phyloP scores from a whole-genome alignment of 2,888 invertebrate genomes.

The Catocala sponsa region DNA sequence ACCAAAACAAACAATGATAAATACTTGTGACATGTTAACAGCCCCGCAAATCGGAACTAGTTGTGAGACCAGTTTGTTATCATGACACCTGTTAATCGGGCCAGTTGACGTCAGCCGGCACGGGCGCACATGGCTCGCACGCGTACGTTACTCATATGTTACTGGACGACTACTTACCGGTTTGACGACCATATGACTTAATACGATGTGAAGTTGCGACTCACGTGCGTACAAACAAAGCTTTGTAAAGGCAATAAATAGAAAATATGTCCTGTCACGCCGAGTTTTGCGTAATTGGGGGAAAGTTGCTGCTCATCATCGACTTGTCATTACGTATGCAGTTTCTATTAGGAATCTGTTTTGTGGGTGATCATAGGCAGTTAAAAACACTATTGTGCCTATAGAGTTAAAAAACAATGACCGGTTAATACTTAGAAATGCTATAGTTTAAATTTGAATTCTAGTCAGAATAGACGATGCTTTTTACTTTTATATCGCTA shows the following conservation, averaged over 20 bases:
- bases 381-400: not conserved
- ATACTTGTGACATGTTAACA: constrained; percentile 38
- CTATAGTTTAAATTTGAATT: too few species aligned
- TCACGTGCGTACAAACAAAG: constrained; percentile 58
- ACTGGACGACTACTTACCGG: constrained; percentile 68
- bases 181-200: constrained; percentile 78
- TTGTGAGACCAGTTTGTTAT: constrained; percentile 50
- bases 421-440: too few species aligned
- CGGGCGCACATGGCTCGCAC: constrained; percentile 63
- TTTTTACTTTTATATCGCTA: too few species aligned
- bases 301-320: constrained; percentile 67
- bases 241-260: constrained; percentile 57
- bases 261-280: constrained; percentile 56
- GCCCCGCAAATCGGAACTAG: constrained; percentile 37
- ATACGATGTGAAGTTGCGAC: constrained; percentile 58
- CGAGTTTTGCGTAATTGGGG: constrained; percentile 65
- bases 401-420: too few species aligned
- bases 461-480: too few species aligned
- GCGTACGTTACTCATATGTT: constrained; percentile 77
- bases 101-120: constrained; percentile 53
- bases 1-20: constrained; percentile 53
- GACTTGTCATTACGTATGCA: constrained; percentile 32
- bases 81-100: constrained; percentile 61
- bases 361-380: constrained; percentile 29
- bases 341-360: constrained; percentile 43